These are phyloP conservation scores for Tortricodes alternella DNA, from an alignment of 2,888 invertebrate species.

Conservation along the genomic window DNA sequence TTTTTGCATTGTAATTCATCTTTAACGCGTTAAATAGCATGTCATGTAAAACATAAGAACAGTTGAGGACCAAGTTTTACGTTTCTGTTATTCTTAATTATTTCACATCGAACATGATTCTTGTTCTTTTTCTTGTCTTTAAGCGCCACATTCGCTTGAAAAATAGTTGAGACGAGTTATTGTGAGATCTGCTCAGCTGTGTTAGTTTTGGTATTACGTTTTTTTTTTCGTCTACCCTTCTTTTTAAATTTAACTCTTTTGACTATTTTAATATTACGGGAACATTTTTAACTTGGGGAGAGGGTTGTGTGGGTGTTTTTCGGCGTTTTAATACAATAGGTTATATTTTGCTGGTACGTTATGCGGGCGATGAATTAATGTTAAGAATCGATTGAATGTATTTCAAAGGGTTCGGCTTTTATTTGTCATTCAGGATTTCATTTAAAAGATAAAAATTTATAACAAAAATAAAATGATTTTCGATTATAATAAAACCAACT, in stretches of 20 bases:
- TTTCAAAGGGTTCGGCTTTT: conserved; percentile 39
- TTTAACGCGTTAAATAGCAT: too few relatives aligned
- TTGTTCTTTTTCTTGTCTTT: conserved; percentile 9
- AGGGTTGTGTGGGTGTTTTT: conserved; percentile 66
- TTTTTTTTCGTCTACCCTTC: conserved; percentile 63
- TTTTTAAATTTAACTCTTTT: conserved; percentile 82
- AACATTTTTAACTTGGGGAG: conserved; percentile 71
- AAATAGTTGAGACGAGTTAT: conserved; percentile 48
- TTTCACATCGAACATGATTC: too few relatives aligned
- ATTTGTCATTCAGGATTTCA: conserved; percentile 20
- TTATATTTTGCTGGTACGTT: conserved; percentile 53
- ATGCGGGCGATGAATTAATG: conserved; percentile 62
- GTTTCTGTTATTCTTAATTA: too few relatives aligned
- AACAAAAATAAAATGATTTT: conserved; percentile 4
- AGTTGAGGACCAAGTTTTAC: too few relatives aligned
- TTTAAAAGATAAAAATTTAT: conserved; percentile 20
- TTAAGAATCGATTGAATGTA: conserved; percentile 41
- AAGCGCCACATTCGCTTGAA: conserved; percentile 39
- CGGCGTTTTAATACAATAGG: conserved; percentile 57
- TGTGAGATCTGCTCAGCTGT: conserved; percentile 71
- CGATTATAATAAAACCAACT: background rate
- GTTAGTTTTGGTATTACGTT: conserved; percentile 75
- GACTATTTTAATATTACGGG: conserved; percentile 81
- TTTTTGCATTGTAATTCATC: too few relatives aligned
- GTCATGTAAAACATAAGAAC: too few relatives aligned